Percentiles rank a stretch among this genome's conserved stretches.
These are phyloP conservation scores for Sanderia malayensis DNA, from an alignment of 30 jellyfish, hydroid and myxozoan genomes.

Conservation along the genomic window DNA sequence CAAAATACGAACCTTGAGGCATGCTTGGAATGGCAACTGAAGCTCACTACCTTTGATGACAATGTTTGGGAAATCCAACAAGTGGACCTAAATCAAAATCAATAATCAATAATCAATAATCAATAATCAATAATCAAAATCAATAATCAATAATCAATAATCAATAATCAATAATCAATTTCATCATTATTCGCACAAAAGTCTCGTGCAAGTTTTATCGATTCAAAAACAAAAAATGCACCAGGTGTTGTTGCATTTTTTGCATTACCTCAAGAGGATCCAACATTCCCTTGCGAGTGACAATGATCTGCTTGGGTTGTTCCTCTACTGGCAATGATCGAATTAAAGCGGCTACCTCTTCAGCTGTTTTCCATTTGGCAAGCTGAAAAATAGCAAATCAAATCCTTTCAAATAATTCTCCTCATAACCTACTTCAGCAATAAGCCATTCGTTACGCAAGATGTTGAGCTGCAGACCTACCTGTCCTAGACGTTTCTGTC, in stretches of 20 bases:
- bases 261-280: conserved; percentile 99
- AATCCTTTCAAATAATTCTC: too few species aligned
- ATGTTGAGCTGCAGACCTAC: too few species aligned
- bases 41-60: conserved; percentile 99
- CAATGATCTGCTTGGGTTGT: conserved; percentile 99
- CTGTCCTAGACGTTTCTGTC: conserved; percentile 99
- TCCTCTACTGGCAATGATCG: conserved; percentile 99
- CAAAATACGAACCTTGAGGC: conserved; percentile 76
- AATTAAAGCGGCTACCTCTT: conserved; percentile 99
- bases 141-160: too few species aligned
- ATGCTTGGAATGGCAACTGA: conserved; percentile 99
- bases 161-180: too few species aligned
- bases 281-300: conserved; percentile 99
- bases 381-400: conserved; percentile 76
- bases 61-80: conserved; percentile 99
- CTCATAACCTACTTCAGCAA: too few species aligned
- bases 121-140: too few species aligned
- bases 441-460: too few species aligned
- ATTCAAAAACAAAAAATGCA: too few species aligned
- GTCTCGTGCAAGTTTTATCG: too few species aligned
- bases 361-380: conserved; percentile 99
- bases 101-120: too few species aligned
- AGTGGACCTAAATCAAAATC: conserved; percentile 77
- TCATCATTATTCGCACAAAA: too few species aligned
- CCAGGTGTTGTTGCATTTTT: too few species aligned